Percentiles rank a stretch among this genome's conserved stretches.
Conservation (phyloP, 2,888 invertebrate species). For the Hemistola chrysoprasaria region DNA sequence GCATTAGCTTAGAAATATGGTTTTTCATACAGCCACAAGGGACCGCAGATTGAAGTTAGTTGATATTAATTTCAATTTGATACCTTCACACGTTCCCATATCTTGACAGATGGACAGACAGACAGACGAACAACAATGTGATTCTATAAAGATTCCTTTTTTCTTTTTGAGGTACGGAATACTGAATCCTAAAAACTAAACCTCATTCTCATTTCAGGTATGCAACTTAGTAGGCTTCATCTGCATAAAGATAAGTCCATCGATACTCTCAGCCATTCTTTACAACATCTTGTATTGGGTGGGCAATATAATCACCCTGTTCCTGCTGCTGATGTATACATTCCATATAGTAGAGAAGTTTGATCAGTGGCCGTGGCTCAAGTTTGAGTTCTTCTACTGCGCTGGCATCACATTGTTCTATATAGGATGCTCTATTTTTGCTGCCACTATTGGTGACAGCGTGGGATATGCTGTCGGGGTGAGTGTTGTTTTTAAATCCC, state of each 20-base stretch:
- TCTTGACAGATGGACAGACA: too few species aligned
- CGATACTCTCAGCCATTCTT: slow-evolving; percentile 85
- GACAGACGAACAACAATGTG: too few species aligned
- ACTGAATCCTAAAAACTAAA: background rate
- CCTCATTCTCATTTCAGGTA: slow-evolving; percentile 66
- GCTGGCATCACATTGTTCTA: slow-evolving; percentile 86
- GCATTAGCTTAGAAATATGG: too few species aligned
- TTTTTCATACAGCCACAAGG: too few species aligned
- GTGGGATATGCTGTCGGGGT: slow-evolving; percentile 88
- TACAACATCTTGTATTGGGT: slow-evolving; percentile 91
- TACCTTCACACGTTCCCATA: too few species aligned
- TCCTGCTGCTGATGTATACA: slow-evolving; percentile 88
- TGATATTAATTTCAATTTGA: too few species aligned
- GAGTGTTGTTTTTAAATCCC: slow-evolving; percentile 65
- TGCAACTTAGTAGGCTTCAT: slow-evolving; percentile 90
- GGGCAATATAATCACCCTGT: slow-evolving; percentile 89
- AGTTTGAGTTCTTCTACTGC: slow-evolving; percentile 89
- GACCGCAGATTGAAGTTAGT: too few species aligned
- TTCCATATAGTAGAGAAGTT: slow-evolving; percentile 93
- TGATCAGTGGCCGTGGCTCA: slow-evolving; percentile 91
- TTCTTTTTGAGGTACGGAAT: too few species aligned
- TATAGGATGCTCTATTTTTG: slow-evolving; percentile 88
- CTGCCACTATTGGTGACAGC: slow-evolving; percentile 82
- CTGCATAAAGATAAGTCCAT: slow-evolving; percentile 86
- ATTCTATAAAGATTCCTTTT: too few species aligned